Evolutionary conservation across 2,888 invertebrate genomes (phyloP).

Genomic region (Rhamphomyia laevipes): DNA sequence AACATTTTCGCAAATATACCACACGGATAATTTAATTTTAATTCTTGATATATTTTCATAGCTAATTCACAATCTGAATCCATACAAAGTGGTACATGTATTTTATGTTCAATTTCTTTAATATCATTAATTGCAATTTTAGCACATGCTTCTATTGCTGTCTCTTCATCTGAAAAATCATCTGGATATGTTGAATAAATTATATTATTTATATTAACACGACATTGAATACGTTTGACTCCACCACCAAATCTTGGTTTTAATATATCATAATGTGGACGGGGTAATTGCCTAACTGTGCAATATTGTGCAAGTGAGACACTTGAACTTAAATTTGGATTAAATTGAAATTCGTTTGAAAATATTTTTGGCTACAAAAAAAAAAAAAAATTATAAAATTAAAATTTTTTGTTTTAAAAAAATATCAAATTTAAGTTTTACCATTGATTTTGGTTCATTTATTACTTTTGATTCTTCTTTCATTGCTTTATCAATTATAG

Average conservation of each 20-base stretch:
- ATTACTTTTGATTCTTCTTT: slow-evolving; percentile 9
- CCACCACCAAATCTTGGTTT: slow-evolving; percentile 20
- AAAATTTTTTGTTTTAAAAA: not conserved
- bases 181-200: slow-evolving; percentile 32
- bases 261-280: slow-evolving; percentile 24
- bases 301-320: slow-evolving; percentile 27
- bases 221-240: slow-evolving; percentile 24
- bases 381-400: not conserved
- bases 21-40: slow-evolving; percentile 38
- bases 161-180: slow-evolving; percentile 23
- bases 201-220: slow-evolving; percentile 24
- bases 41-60: slow-evolving; percentile 25
- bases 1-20: slow-evolving; percentile 49
- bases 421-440: not conserved
- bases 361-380: slow-evolving; percentile 16
- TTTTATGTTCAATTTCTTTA: slow-evolving; percentile 20
- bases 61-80: slow-evolving; percentile 27
- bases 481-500: not conserved
- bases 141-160: slow-evolving; percentile 28
- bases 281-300: slow-evolving; percentile 18
- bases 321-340: slow-evolving; percentile 23
- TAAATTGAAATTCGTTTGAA: slow-evolving; percentile 21
- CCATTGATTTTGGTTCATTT: slow-evolving; percentile 7
- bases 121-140: slow-evolving; percentile 27
- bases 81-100: slow-evolving; percentile 22